phyloP scores from a whole-genome alignment of 2,113 vertebrate species.

The Colossoma macropomum region DNA sequence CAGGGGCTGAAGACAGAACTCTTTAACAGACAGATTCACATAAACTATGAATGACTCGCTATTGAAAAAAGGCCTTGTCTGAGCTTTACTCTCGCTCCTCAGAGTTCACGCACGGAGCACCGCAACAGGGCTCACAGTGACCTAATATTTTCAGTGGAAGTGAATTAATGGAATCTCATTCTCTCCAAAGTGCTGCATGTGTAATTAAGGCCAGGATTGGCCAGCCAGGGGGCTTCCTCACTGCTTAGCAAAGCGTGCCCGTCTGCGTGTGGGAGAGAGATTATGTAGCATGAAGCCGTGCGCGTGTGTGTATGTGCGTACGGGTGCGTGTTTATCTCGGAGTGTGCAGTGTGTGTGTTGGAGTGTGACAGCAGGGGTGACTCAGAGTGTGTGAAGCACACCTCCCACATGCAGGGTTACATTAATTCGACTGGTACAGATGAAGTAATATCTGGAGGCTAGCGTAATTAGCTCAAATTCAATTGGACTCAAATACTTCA shows the following conservation, averaged over 20 bases:
- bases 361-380: slow-evolving; percentile 55
- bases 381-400: slow-evolving; percentile 44
- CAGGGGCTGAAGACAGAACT: neutral
- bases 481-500: slow-evolving; percentile 79
- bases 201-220: slow-evolving; percentile 82
- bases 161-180: slow-evolving; percentile 95
- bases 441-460: slow-evolving; percentile 78
- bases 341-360: slow-evolving; percentile 37
- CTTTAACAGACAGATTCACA: neutral
- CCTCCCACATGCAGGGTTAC: slow-evolving; percentile 58
- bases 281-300: slow-evolving; percentile 41
- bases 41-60: neutral
- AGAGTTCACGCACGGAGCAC: slow-evolving; percentile 35
- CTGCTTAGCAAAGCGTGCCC: slow-evolving; percentile 77
- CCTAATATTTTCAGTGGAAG: slow-evolving; percentile 86
- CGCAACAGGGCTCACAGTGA: slow-evolving; percentile 55
- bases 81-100: neutral
- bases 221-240: slow-evolving; percentile 74
- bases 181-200: slow-evolving; percentile 91
- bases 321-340: slow-evolving; percentile 51
- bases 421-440: slow-evolving; percentile 69
- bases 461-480: slow-evolving; percentile 79
- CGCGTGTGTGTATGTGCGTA: slow-evolving; percentile 37
- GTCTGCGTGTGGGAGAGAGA: slow-evolving; percentile 57
- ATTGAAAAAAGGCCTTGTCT: neutral